Conservation (phyloP, 2,797 vertebrate genomes). For the Calcarius lapponicus region DNA sequence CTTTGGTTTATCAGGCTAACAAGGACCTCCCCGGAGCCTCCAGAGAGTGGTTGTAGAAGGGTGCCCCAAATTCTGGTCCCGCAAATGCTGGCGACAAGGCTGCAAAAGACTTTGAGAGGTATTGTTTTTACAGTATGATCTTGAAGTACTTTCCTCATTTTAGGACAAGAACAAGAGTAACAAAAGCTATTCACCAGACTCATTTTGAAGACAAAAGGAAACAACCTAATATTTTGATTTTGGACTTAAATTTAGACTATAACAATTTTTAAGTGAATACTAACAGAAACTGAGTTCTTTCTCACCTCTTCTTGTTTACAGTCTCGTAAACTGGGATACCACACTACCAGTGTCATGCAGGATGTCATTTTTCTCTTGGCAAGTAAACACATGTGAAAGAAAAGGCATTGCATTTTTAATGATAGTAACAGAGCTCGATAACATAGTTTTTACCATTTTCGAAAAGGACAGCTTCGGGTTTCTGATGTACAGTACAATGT, state of each 20-base stretch:
- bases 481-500: conserved; percentile 2
- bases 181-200: not conserved
- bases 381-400: conserved; percentile 50
- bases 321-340: conserved; percentile 54
- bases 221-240: not conserved
- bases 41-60: not conserved
- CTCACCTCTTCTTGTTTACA: conserved; percentile 55
- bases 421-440: conserved; percentile 44
- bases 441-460: conserved; percentile 40
- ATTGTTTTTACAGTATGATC: not conserved
- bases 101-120: not conserved
- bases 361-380: conserved; percentile 58
- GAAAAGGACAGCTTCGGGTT: conserved; percentile 39
- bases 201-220: not conserved
- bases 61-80: not conserved
- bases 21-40: not conserved
- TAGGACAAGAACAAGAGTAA: not conserved
- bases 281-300: conserved; percentile 28
- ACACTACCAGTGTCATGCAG: conserved; percentile 61
- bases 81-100: not conserved
- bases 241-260: not conserved
- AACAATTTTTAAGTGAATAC: not conserved
- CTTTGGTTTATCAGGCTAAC: not conserved
- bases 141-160: not conserved
- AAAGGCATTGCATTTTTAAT: conserved; percentile 53